phyloP scores from a whole-genome alignment of 2,888 invertebrate genomes.

The Zygaena filipendulae region DNA sequence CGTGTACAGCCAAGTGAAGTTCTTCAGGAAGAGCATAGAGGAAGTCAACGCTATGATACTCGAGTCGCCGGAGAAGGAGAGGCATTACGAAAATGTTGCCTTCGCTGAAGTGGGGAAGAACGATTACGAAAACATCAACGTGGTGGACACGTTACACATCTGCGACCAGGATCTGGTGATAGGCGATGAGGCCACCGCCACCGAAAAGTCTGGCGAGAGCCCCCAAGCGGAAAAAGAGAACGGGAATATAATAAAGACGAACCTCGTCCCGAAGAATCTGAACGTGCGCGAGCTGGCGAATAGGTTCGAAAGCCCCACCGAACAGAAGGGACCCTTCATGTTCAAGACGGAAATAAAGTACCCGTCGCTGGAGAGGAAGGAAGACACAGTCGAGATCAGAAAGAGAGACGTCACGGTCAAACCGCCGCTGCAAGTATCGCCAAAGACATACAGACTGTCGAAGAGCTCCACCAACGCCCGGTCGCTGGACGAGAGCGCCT shows the following conservation, averaged over 20 bases:
- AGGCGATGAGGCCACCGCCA: constrained; percentile 17
- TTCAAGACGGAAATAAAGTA: constrained; percentile 53
- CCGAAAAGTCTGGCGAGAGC: constrained; percentile 2
- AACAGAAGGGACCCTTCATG: constrained; percentile 64
- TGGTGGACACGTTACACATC: constrained; percentile 39
- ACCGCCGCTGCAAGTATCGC: constrained; percentile 71
- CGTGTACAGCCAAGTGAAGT: constrained; percentile 82
- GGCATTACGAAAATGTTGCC: constrained; percentile 43
- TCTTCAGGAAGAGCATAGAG: constrained; percentile 74
- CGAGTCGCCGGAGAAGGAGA: constrained; percentile 36
- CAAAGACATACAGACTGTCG: constrained; percentile 64
- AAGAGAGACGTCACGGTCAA: constrained; percentile 27
- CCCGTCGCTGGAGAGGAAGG: constrained; percentile 39
- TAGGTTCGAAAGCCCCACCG: constrained; percentile 73
- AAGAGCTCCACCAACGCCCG: constrained; percentile 73
- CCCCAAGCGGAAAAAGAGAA: constrained; percentile 33
- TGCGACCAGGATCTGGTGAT: constrained; percentile 39
- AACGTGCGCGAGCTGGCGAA: constrained; percentile 73
- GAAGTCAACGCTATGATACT: constrained; percentile 74
- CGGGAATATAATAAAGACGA: constrained; percentile 35
- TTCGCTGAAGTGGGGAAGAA: constrained; percentile 28
- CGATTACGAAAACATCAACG: constrained; percentile 49
- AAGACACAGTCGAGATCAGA: constrained; percentile 28
- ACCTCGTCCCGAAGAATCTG: constrained; percentile 30
- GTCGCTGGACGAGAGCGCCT: constrained; percentile 79